Conservation (phyloP, 2,797 vertebrate genomes). For the Dromococcyx pavoninus region DNA sequence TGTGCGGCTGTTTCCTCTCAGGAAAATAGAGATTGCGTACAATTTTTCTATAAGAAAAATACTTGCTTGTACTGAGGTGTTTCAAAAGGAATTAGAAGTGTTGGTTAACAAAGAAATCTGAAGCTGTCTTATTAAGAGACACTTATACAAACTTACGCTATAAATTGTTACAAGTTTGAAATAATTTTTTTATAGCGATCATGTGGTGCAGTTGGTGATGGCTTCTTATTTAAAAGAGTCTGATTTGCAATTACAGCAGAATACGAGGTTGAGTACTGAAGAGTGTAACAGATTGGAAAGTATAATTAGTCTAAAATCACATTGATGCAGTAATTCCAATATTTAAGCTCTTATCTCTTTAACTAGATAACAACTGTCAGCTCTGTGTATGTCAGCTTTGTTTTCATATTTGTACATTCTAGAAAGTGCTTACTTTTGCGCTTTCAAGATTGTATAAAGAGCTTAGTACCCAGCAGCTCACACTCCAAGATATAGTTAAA, state of each 20-base stretch:
- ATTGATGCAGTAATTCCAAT: background rate
- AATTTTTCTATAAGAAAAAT: conserved; percentile 15
- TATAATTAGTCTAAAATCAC: background rate
- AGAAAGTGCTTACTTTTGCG: background rate
- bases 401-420: background rate
- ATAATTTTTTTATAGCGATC: background rate
- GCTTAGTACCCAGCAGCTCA: background rate
- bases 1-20: background rate
- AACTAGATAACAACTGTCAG: background rate
- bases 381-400: background rate
- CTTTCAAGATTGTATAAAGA: background rate
- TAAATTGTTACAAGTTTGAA: background rate
- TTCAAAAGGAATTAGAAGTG: conserved; percentile 4
- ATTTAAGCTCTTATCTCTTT: background rate
- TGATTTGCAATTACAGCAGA: background rate
- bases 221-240: background rate
- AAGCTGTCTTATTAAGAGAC: background rate
- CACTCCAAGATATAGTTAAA: background rate
- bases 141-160: background rate
- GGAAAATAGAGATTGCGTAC: background rate
- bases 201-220: background rate
- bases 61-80: background rate
- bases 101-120: background rate
- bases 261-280: background rate
- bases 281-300: background rate